phyloP scores from a whole-genome alignment of 2,888 invertebrate genomes.

The Elgonia sp. region DNA sequence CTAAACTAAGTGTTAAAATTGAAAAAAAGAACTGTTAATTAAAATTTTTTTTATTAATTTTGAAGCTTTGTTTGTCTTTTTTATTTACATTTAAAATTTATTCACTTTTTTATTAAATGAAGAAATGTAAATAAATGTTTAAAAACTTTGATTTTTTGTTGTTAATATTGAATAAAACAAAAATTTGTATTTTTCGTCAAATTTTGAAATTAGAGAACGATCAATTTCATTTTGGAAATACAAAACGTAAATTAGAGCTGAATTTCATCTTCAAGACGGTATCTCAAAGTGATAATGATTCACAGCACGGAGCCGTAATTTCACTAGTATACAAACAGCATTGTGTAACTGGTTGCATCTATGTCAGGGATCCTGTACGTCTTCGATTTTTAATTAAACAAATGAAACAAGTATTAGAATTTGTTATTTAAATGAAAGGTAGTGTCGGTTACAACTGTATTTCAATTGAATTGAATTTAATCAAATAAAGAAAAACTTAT shows the following conservation, averaged over 20 bases:
- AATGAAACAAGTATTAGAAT: neutral
- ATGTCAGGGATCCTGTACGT: constrained; percentile 48
- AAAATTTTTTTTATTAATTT: no score
- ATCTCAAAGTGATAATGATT: constrained; percentile 49
- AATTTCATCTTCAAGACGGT: constrained; percentile 28
- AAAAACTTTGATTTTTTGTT: no score
- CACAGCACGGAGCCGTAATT: constrained; percentile 57
- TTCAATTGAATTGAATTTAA: neutral
- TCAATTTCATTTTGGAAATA: constrained; percentile 13
- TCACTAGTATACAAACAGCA: constrained; percentile 50
- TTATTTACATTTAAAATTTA: no score
- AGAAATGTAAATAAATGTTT: no score
- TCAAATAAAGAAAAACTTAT: neutral
- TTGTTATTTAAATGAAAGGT: neutral
- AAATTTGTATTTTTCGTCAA: neutral
- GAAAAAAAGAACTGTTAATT: no score
- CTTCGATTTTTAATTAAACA: constrained; percentile 57
- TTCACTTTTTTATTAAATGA: no score
- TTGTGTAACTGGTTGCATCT: constrained; percentile 62
- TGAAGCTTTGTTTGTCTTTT: no score
- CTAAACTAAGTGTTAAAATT: no score
- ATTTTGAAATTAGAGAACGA: neutral
- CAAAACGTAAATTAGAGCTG: constrained; percentile 15
- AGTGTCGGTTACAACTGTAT: no score
- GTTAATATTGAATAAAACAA: neutral